Conservation (phyloP, 2,888 invertebrate genomes). For the Drosophila aldrichi region DNA sequence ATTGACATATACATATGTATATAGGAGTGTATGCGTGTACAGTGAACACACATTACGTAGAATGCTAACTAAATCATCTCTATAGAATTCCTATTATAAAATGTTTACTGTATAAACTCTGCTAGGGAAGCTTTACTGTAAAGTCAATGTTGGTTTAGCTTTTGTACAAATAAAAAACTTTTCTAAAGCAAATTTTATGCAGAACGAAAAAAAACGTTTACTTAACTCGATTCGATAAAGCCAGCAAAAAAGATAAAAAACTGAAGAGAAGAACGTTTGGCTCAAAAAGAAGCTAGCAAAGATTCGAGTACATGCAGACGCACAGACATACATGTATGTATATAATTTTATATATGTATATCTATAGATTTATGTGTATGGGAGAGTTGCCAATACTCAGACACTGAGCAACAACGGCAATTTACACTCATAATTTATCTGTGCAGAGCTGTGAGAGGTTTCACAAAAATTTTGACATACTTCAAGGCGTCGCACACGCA, state of each 20-base stretch:
- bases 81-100: too few species aligned
- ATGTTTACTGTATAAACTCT: background rate
- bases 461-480: slow-evolving; percentile 66
- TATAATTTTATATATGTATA: background rate
- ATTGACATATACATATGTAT: background rate
- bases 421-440: slow-evolving; percentile 73
- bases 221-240: slow-evolving; percentile 3
- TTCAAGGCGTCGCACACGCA: slow-evolving; percentile 56
- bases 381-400: slow-evolving; percentile 46
- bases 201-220: slow-evolving; percentile 6
- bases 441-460: slow-evolving; percentile 38
- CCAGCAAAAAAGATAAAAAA: background rate
- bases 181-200: slow-evolving; percentile 7
- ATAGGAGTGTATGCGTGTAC: background rate
- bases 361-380: slow-evolving; percentile 12
- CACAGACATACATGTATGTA: background rate
- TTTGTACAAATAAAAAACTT: slow-evolving; percentile 5
- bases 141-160: slow-evolving; percentile 7
- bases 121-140: background rate
- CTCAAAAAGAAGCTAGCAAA: slow-evolving; percentile 1
- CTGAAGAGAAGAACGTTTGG: background rate
- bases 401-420: slow-evolving; percentile 57
- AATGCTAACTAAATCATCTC: background rate
- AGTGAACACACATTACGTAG: background rate
- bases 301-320: slow-evolving; percentile 3